phyloP scores from a whole-genome alignment of 2,113 vertebrate genomes.

The Dinomys branickii region DNA sequence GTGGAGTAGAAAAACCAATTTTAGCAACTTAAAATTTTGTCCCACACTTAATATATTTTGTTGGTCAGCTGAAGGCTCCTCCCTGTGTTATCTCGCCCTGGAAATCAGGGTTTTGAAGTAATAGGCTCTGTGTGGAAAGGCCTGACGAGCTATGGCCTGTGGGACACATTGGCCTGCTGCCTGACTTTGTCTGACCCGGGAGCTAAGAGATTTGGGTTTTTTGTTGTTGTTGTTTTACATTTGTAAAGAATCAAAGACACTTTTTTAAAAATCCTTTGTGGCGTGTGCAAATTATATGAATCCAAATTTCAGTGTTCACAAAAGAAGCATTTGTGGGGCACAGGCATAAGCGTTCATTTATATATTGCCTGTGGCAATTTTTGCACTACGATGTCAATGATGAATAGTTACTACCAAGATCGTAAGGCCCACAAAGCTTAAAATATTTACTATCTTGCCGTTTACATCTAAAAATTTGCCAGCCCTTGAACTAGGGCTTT shows the following conservation, averaged over 20 bases:
- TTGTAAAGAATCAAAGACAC: not conserved
- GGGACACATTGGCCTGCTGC: not conserved
- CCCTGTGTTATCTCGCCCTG: not conserved
- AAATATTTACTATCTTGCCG: not conserved
- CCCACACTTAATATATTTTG: not conserved
- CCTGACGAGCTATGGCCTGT: not conserved
- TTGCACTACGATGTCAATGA: not conserved
- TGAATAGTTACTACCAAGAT: not conserved
- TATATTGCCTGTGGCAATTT: not conserved
- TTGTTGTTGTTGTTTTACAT: not conserved
- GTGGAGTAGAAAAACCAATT: conserved; percentile 9
- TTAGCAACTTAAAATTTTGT: not conserved
- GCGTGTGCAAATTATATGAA: not conserved
- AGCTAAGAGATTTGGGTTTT: not conserved
- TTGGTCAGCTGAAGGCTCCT: not conserved
- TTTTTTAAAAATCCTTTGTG: not conserved
- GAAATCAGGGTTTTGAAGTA: conserved; percentile 2
- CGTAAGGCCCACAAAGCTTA: not conserved
- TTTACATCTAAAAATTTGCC: not conserved
- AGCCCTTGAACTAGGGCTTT: not conserved
- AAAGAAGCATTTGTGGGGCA: not conserved
- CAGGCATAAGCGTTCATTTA: not conserved
- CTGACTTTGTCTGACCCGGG: not conserved
- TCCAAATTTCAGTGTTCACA: not conserved
- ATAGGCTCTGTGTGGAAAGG: not conserved